phyloP scores from a whole-genome alignment of 1,140 invertebrate species.

The Babylonia areolata region DNA sequence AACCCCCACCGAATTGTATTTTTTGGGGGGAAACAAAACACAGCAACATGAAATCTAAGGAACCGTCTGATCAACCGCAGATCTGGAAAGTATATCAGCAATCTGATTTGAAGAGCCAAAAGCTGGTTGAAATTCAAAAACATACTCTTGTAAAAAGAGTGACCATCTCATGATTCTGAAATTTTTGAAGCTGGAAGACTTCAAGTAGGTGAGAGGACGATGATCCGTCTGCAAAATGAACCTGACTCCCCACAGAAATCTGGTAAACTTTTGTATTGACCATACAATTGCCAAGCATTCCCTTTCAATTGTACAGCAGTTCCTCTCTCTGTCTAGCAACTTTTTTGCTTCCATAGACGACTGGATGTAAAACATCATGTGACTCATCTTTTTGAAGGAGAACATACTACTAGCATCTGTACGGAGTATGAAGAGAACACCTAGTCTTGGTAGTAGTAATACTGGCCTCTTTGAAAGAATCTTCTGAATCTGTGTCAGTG shows the following conservation, averaged over 20 bases:
- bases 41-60: background rate
- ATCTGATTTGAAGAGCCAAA: slow-evolving; percentile 30
- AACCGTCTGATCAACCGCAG: background rate
- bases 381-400: slow-evolving; percentile 57
- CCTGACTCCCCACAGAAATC: slow-evolving; percentile 62
- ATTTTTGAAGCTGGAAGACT: slow-evolving; percentile 27
- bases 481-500: background rate
- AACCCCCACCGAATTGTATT: too few relatives aligned
- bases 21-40: background rate
- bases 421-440: slow-evolving; percentile 64
- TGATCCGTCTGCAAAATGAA: slow-evolving; percentile 53
- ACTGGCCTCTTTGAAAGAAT: slow-evolving; percentile 49
- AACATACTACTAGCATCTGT: slow-evolving; percentile 61
- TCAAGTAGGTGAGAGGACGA: slow-evolving; percentile 34
- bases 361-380: slow-evolving; percentile 46
- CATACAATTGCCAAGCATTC: slow-evolving; percentile 75
- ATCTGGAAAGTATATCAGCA: slow-evolving; percentile 37
- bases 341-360: slow-evolving; percentile 56
- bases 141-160: slow-evolving; percentile 33
- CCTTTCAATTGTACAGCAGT: slow-evolving; percentile 73
- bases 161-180: slow-evolving; percentile 38
- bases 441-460: slow-evolving; percentile 52
- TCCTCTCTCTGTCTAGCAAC: slow-evolving; percentile 40
- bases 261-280: slow-evolving; percentile 71
- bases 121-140: slow-evolving; percentile 19